These are phyloP conservation scores for Takifugu flavidus DNA, from an alignment of 2,113 vertebrate species.

Conservation along the genomic window DNA sequence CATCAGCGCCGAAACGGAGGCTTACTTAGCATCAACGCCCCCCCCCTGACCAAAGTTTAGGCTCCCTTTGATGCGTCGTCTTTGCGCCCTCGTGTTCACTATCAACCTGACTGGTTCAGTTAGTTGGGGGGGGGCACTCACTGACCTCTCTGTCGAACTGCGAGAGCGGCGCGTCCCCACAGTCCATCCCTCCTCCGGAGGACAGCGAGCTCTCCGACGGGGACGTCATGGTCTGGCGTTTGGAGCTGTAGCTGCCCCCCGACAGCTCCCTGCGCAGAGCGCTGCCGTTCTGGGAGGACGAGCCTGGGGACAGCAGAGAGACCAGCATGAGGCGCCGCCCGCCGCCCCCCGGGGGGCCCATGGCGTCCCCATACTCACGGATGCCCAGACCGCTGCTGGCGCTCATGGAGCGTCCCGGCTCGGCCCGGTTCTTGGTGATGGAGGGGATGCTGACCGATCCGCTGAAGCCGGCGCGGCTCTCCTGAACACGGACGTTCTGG, in stretches of 20 bases:
- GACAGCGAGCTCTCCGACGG: conserved; percentile 95
- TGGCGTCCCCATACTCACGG: conserved; percentile 76
- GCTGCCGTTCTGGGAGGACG: conserved; percentile 90
- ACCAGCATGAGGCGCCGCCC: neutral
- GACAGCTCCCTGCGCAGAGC: conserved; percentile 90
- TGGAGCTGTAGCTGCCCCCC: conserved; percentile 85
- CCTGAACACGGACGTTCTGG: conserved; percentile 92
- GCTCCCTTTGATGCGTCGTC: neutral
- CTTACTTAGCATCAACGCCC: too few species aligned
- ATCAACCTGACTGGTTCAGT: neutral
- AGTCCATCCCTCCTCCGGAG: conserved; percentile 92
- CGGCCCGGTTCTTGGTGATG: conserved; percentile 88
- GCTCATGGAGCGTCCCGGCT: conserved; percentile 96
- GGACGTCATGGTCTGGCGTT: conserved; percentile 90
- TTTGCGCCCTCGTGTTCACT: neutral
- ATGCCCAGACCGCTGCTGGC: conserved; percentile 94
- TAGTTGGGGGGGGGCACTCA: conserved; percentile 9
- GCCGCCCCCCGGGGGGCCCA: too few species aligned
- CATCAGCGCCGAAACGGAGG: neutral
- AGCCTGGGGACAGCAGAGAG: conserved; percentile 69
- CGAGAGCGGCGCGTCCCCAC: conserved; percentile 84
- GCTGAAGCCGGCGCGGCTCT: conserved; percentile 90
- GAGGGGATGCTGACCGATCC: conserved; percentile 98
- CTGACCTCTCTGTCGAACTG: conserved; percentile 95
- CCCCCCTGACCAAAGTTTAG: too few species aligned